phyloP scores from a whole-genome alignment of 1,140 invertebrate genomes.

The Heliconius hermathena region DNA sequence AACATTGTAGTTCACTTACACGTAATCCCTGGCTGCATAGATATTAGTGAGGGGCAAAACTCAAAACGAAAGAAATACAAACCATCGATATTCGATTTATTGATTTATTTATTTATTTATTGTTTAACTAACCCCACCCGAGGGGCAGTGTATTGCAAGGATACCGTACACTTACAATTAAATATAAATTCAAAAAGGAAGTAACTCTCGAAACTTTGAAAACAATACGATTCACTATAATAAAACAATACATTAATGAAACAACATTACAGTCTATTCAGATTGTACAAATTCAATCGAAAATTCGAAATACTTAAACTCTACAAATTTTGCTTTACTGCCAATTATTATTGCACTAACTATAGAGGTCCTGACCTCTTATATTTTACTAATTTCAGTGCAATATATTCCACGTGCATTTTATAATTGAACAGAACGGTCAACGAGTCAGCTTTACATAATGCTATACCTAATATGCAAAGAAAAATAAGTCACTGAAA shows the following conservation, averaged over 20 bases:
- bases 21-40: conserved; percentile 56
- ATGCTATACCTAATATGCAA: too few species aligned
- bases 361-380: conserved; percentile 52
- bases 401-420: conserved; percentile 39
- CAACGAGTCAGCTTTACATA: not conserved
- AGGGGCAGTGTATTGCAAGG: conserved; percentile 68
- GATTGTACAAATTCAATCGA: conserved; percentile 76
- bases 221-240: conserved; percentile 60
- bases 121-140: conserved; percentile 71
- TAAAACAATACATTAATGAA: conserved; percentile 53
- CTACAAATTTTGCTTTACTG: conserved; percentile 57
- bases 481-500: too few species aligned
- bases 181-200: conserved; percentile 78
- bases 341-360: conserved; percentile 54
- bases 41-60: conserved; percentile 30
- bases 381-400: conserved; percentile 61
- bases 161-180: conserved; percentile 67
- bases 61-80: conserved; percentile 47
- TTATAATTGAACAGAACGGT: conserved; percentile 19
- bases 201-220: conserved; percentile 71
- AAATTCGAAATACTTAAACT: conserved; percentile 70
- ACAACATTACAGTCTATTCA: conserved; percentile 77
- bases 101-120: conserved; percentile 70
- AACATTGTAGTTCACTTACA: conserved; percentile 54
- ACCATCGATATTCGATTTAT: conserved; percentile 45